Evolutionary conservation across 2,888 invertebrate species (phyloP).

Genomic region (Cantharis flavilabris): DNA sequence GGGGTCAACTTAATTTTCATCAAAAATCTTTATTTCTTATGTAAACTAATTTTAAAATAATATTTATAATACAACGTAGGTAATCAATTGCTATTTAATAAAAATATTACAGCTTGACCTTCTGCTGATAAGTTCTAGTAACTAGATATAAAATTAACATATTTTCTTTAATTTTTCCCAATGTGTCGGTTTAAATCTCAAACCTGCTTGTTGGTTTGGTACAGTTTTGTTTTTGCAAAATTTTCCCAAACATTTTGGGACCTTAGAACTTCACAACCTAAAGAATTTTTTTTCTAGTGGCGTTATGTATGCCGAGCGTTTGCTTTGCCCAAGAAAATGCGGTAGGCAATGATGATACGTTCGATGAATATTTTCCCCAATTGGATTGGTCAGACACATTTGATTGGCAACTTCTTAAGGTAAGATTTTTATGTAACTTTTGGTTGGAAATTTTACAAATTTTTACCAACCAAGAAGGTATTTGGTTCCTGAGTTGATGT

Average conservation of each 20-base stretch:
- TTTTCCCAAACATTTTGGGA: too few relatives aligned
- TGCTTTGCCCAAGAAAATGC: neutral
- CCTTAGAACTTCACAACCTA: too few relatives aligned
- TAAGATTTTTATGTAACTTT: slow-evolving; percentile 40
- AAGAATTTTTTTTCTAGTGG: slow-evolving; percentile 3
- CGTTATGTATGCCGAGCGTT: slow-evolving; percentile 1
- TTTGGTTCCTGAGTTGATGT: too few relatives aligned
- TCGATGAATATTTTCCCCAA: slow-evolving; percentile 42
- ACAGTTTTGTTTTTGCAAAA: too few relatives aligned
- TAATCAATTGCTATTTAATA: neutral
- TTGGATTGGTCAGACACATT: slow-evolving; percentile 60
- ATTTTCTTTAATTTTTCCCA: neutral
- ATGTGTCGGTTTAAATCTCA: neutral
- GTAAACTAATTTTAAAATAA: neutral
- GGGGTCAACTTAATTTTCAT: neutral
- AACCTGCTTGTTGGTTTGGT: too few relatives aligned
- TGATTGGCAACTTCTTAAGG: slow-evolving; percentile 71
- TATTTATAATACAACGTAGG: neutral
- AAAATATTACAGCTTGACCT: neutral
- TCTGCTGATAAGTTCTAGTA: neutral
- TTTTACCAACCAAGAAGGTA: too few relatives aligned
- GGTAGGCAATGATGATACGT: slow-evolving; percentile 26
- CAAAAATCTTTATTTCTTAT: neutral
- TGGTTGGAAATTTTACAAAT: too few relatives aligned
- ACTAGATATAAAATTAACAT: neutral